Percentiles rank a stretch among this genome's conserved stretches.
Evolutionary conservation across 2,888 invertebrate species (phyloP).

Genomic region (Dryobotodes eremita): DNA sequence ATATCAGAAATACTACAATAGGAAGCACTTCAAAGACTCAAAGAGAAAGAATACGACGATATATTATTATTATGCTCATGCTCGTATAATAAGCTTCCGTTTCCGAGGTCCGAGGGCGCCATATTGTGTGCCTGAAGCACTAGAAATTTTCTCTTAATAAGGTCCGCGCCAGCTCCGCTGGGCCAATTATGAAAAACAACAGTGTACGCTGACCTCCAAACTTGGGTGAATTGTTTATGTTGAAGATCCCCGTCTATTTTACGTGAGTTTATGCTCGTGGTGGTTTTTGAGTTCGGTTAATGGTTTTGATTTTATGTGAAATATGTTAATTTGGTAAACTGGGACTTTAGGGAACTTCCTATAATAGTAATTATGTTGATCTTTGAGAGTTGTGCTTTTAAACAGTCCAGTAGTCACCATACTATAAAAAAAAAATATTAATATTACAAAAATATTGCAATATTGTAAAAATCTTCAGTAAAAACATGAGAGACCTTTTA

Average conservation of each 20-base stretch:
- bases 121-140: slow-evolving; percentile 70
- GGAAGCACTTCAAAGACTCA: slow-evolving; percentile 48
- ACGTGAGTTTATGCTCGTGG: slow-evolving; percentile 22
- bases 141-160: slow-evolving; percentile 79
- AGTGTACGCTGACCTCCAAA: slow-evolving; percentile 53
- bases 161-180: slow-evolving; percentile 72
- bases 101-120: slow-evolving; percentile 47
- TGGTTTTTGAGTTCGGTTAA: slow-evolving; percentile 19
- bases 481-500: slow-evolving; percentile 9
- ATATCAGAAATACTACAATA: slow-evolving; percentile 45
- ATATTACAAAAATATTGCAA: no score
- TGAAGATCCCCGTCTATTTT: slow-evolving; percentile 37
- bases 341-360: background rate
- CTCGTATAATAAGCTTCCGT: slow-evolving; percentile 56
- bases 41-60: slow-evolving; percentile 58
- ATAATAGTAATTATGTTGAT: background rate
- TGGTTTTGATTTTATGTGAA: slow-evolving; percentile 12
- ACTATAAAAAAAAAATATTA: no score
- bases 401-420: background rate
- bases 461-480: background rate
- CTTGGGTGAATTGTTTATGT: slow-evolving; percentile 54
- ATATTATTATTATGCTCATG: slow-evolving; percentile 50
- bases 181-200: slow-evolving; percentile 82
- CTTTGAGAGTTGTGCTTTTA: background rate
- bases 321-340: background rate